These are phyloP conservation scores for Tympanoctomys barrerae DNA, from an alignment of 2,797 vertebrate species.

Conservation along the genomic window DNA sequence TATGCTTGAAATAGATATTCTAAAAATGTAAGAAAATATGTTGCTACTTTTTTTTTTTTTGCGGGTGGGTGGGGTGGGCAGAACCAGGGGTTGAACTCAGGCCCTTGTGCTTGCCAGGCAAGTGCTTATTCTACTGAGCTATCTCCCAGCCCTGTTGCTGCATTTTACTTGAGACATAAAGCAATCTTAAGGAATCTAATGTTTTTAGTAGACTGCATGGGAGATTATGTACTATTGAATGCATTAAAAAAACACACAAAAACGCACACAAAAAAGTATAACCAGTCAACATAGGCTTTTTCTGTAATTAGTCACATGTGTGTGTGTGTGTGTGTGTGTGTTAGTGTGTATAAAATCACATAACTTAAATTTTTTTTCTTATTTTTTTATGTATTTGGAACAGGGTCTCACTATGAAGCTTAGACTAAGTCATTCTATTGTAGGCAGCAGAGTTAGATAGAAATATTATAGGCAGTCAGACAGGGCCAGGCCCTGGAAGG, in stretches of 20 bases:
- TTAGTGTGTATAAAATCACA: neutral
- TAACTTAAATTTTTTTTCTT: neutral
- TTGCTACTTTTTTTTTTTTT: no score
- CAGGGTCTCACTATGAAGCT: no score
- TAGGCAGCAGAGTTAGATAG: no score
- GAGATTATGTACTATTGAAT: neutral
- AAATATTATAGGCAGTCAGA: no score
- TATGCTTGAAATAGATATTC: neutral
- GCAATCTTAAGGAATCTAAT: neutral
- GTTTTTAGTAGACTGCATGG: neutral
- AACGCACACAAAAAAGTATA: neutral
- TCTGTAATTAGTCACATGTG: neutral
- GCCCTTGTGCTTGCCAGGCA: no score
- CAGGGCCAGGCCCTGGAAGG: no score
- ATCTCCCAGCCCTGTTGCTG: neutral
- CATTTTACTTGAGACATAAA: neutral
- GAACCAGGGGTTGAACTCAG: no score
- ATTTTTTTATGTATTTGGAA: no score
- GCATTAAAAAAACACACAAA: no score
- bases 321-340: neutral
- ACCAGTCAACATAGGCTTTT: neutral
- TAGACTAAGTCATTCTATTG: no score
- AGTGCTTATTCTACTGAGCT: no score
- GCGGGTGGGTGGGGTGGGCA: no score
- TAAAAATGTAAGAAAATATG: neutral